Base-by-base conservation (phyloP, 2,797 vertebrate genomes). In the Protosalanx chinensis region DNA sequence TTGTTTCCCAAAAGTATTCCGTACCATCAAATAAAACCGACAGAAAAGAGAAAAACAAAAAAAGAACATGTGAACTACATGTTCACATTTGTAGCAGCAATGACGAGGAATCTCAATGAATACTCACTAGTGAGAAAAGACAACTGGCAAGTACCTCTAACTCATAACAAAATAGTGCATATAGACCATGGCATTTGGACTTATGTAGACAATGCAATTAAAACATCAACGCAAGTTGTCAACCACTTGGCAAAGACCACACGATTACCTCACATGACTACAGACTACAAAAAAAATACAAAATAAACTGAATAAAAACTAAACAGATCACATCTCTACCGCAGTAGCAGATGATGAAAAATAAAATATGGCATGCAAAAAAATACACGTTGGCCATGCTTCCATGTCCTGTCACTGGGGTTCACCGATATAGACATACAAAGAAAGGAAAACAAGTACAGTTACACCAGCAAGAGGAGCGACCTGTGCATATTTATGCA, bases 381-480 rank as follows among this genome's bases (percentile, higher is more conserved):
- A 76, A 29, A 76, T 33, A 65, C 6, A 49, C 23, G 27, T 57
- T 64, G 72, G 76, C 72, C 77, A 81, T 81, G 79, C 79, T 66
- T 68, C 59, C 46, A 68, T 68, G 15, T 64, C 63, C 30, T 23
- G 59, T 29, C 27, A 32, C 41, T 63, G 8, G 35, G 49, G 49
- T 30, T 61, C 18, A 33, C 35, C 29, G 33, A 37, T 20, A 7
- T 15, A 30, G 35, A 71, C 67, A 63, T 61, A 65, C 30, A 30
- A 72, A 20, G 59, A 15, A 70, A 46, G 58, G 29, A 2, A 49
- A 35, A 57, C 29, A 41, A 37, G 33, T 16, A n/a, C 10, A 29
- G 32, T 6, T 37, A 33, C 59, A 16, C 23, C 57, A 69, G 32
- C 4, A 20, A 57, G 53, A 58, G 51, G 32, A 35, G 20, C 67